Base-by-base conservation (phyloP, 2,113 vertebrate species). In the Synodontis membranacea region DNA sequence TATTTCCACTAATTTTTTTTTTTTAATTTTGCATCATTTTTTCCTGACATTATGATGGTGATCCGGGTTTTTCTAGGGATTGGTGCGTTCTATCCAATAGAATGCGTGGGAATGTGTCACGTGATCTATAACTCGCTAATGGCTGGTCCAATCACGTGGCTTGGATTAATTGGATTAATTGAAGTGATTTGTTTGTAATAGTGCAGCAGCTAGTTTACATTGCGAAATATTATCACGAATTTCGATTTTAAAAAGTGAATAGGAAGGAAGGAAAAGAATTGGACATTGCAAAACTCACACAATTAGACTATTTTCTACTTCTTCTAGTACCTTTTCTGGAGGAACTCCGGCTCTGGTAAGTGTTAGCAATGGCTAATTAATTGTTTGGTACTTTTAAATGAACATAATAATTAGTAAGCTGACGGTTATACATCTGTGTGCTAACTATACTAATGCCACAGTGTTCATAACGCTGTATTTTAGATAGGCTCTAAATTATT, bases 281-380 rank as follows among this genome's bases (percentile, higher is more conserved):
- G 4, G 60, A 62, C 60, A 12, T 2, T 3, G 2, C 2, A 62
- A n/a, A n/a, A n/a, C 28, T n/a, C 7, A 0, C 5, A 6, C 0
- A 60, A 28, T 60, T 60, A 25, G 10, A n/a, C 28, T 2, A n/a
- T 62, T 12, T 62, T 28, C 11, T 44, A 4, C 3, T 44, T 44
- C n/a, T 14, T 66, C 0, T 31, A n/a, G 62, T 66, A 60, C 58
- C 2, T 60, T 6, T 5, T 23, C 10, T 12, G 7, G 28, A 62
- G 28, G 9, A 11, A n/a, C 9, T 62, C 60, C 15, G 62, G 1
- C n/a, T 31, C n/a, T 31, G n/a, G 62, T 66, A 70, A 39, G 34
- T 70, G 66, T 39, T 70, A 19, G 66, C 66, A 70, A 39, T 8
- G 37, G 17, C 34, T 68, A 68, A 68, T 37, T 6, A 68, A 68